Evolutionary conservation across 2,113 vertebrate species (phyloP), one percentile per base, ranked within the genome.

Genomic region (Hemibates koningsi): DNA sequence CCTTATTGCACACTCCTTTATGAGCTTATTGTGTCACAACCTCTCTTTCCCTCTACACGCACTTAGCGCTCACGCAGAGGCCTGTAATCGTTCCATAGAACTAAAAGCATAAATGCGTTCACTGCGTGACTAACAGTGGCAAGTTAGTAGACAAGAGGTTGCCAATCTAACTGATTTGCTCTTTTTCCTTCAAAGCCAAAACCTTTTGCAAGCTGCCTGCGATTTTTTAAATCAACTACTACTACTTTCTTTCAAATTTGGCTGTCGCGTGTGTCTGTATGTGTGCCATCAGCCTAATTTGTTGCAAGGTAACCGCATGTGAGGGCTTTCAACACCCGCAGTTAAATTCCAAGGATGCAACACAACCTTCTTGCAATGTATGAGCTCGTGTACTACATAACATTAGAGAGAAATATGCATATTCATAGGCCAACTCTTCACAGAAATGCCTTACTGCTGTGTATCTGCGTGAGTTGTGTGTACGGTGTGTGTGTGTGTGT

Each of bases 371-470:
- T 86, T 81, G 73, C 71, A 81, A 27, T 78, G 52, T 80, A 59
- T 27, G 50, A 89, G 68, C 81, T 82, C 86, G 27, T 85, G 90
- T 56, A 78, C 84, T 38, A 84, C 90, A 88, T 54, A 87, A 80
- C 87, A 32, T 91, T 59, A 84, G 59, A 80, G 68, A 38, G 32
- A 48, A 83, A 88, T 73, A 86, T 91, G 71, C 82, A 92, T 90
- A 92, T 93, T 91, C 84, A 91, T 89, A 6, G 53, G 12, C 84
- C 86, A 85, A 88, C 71, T 91, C 76, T 83, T 81, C 29, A 66
- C 53, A n/a, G 52, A 88, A 90, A 79, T 9, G 83, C 45, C 53
- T 82, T 7, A 16, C 79, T 80, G 68, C 29, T 48, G 68, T 87
- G 57, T 80, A 17, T 82, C 27, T 78, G 71, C 27, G 0, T 29